Evolutionary conservation across 53 echinoderm and acorn worm genomes (phyloP).

Genomic region (Antedon mediterranea): DNA sequence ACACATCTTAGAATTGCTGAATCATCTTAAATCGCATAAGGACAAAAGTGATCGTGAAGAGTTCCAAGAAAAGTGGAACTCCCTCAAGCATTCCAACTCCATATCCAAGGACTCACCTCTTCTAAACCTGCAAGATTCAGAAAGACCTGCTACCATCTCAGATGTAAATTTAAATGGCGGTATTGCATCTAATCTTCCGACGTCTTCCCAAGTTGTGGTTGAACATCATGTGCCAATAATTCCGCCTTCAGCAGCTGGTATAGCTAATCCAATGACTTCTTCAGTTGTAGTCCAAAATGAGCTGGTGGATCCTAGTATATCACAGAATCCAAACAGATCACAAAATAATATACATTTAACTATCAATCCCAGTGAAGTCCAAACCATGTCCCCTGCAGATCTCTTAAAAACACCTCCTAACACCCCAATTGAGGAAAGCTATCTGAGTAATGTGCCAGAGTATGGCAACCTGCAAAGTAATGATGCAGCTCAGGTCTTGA

Average conservation of each 20-base stretch:
- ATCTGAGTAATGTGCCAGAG: neutral
- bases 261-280: neutral
- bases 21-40: constrained; percentile 53
- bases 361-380: neutral
- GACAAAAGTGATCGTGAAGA: constrained; percentile 61
- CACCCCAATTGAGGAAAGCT: neutral
- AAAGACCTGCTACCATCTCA: neutral
- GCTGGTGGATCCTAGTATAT: neutral
- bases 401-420: neutral
- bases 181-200: neutral
- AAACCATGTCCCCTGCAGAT: neutral
- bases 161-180: neutral
- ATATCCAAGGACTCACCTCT: neutral
- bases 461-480: neutral
- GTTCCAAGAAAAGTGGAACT: constrained; percentile 65
- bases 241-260: no score
- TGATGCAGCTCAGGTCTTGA: neutral
- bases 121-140: neutral
- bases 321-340: neutral
- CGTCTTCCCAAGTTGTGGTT: neutral
- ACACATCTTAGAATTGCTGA: constrained; percentile 61
- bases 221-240: neutral
- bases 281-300: neutral
- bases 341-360: neutral
- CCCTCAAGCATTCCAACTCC: constrained; percentile 35